Conservation (phyloP, 2,113 vertebrate species). For the Phasianus colchicus region DNA sequence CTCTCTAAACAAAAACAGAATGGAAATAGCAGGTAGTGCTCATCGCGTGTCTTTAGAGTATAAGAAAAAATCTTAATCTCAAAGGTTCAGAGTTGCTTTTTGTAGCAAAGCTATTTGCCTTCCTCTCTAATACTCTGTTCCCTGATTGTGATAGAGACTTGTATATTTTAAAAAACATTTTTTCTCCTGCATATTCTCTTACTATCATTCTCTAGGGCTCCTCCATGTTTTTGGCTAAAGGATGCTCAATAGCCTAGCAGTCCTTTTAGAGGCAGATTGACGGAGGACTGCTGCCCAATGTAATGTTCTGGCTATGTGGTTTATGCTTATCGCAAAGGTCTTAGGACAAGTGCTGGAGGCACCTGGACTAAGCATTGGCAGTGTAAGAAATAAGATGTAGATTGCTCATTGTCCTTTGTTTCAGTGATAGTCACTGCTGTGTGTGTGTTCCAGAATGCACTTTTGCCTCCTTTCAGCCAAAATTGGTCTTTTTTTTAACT, state of each 20-base stretch:
- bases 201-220: neutral
- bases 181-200: neutral
- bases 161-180: neutral
- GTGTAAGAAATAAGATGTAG: neutral
- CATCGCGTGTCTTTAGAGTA: neutral
- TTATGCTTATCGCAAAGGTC: neutral
- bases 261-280: neutral
- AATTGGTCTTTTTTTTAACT: neutral
- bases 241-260: neutral
- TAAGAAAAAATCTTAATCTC: neutral
- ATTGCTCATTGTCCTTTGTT: neutral
- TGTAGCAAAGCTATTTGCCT: neutral
- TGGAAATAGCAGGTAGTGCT: neutral
- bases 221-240: neutral
- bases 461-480: neutral
- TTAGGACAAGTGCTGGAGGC: neutral
- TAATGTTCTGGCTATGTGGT: neutral
- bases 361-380: neutral
- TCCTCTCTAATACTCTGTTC: neutral
- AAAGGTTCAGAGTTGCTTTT: neutral
- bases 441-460: neutral
- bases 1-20: neutral
- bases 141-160: rapidly evolving
- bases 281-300: neutral
- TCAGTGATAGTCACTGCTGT: neutral